Evolutionary conservation across 2,797 vertebrate genomes (phyloP).

Genomic region (Acipenser transmontanus): DNA sequence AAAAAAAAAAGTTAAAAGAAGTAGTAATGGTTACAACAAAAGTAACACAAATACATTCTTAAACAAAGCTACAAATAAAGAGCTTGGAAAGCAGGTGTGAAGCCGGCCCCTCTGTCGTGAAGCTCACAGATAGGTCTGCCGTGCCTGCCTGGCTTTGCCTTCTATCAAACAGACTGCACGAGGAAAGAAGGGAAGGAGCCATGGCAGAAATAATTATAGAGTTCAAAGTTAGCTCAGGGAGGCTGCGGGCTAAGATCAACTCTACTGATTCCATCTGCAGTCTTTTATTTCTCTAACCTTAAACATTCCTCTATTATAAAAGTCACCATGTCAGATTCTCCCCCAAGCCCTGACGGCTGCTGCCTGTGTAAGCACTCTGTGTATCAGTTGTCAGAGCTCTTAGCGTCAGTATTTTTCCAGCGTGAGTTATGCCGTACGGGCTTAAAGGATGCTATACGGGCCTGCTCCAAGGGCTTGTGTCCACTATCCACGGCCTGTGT

Average conservation of each 20-base stretch:
- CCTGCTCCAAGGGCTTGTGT: constrained; percentile 26
- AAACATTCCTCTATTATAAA: constrained; percentile 73
- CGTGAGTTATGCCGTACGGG: constrained; percentile 60
- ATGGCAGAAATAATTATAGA: constrained; percentile 68
- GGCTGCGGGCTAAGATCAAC: constrained; percentile 73
- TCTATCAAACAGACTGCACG: constrained; percentile 64
- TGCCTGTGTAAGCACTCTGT: constrained; percentile 56
- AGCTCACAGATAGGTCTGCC: constrained; percentile 58
- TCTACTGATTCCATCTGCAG: constrained; percentile 68
- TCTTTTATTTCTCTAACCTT: constrained; percentile 75
- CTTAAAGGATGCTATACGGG: constrained; percentile 42
- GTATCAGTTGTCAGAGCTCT: constrained; percentile 60
- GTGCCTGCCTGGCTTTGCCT: constrained; percentile 34
- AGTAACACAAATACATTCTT: too few relatives aligned
- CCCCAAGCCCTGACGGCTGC: constrained; percentile 52
- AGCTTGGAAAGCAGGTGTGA: constrained; percentile 7
- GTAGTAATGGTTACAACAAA: too few relatives aligned
- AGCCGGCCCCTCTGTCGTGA: constrained; percentile 47
- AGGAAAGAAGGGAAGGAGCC: constrained; percentile 44
- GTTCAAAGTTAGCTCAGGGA: constrained; percentile 56
- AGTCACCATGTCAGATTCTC: constrained; percentile 68
- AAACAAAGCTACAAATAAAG: too few relatives aligned
- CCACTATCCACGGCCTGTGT: constrained; percentile 26
- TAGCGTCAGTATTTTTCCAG: constrained; percentile 65
- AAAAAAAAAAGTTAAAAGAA: too few relatives aligned